Percentiles rank a stretch among this genome's conserved stretches.
Conservation (phyloP, 92 coral and sea anemone species). For the Virgularia gustaviana region DNA sequence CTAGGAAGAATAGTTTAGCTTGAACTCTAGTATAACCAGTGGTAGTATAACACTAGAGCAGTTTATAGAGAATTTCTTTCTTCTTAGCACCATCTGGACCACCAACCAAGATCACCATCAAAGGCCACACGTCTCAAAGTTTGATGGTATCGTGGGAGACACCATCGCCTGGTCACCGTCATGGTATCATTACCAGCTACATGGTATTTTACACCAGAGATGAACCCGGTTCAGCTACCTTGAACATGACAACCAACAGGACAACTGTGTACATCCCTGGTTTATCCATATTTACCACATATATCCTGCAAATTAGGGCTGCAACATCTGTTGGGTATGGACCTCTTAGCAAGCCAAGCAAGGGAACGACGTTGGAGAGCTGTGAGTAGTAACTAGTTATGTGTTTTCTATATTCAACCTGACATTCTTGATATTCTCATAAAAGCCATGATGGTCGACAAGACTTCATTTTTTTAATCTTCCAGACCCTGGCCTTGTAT, state of each 20-base stretch:
- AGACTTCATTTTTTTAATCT: background rate
- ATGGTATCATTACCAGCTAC: slow-evolving; percentile 72
- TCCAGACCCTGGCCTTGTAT: slow-evolving; percentile 67
- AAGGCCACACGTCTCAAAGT: slow-evolving; percentile 50
- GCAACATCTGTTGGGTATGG: slow-evolving; percentile 70
- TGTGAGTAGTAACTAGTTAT: slow-evolving; percentile 48
- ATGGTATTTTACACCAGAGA: slow-evolving; percentile 57
- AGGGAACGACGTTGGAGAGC: slow-evolving; percentile 63
- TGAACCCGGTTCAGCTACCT: slow-evolving; percentile 16
- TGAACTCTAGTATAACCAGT: background rate
- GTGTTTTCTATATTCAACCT: background rate
- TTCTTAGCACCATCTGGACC: slow-evolving; percentile 81
- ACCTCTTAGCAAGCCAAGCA: slow-evolving; percentile 39
- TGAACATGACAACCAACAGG: slow-evolving; percentile 39
- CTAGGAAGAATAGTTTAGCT: background rate
- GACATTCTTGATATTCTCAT: background rate
- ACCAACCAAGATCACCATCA: slow-evolving; percentile 60
- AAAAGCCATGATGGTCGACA: too few relatives aligned
- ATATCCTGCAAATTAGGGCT: slow-evolving; percentile 63
- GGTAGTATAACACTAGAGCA: too few relatives aligned
- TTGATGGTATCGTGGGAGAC: slow-evolving; percentile 58
- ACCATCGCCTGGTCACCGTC: slow-evolving; percentile 55
- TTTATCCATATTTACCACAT: slow-evolving; percentile 64
- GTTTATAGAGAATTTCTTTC: background rate
- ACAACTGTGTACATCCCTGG: slow-evolving; percentile 47